These are phyloP conservation scores for Echinarachnius parma DNA, from an alignment of 53 echinoderm and acorn worm genomes.

Conservation along the genomic window DNA sequence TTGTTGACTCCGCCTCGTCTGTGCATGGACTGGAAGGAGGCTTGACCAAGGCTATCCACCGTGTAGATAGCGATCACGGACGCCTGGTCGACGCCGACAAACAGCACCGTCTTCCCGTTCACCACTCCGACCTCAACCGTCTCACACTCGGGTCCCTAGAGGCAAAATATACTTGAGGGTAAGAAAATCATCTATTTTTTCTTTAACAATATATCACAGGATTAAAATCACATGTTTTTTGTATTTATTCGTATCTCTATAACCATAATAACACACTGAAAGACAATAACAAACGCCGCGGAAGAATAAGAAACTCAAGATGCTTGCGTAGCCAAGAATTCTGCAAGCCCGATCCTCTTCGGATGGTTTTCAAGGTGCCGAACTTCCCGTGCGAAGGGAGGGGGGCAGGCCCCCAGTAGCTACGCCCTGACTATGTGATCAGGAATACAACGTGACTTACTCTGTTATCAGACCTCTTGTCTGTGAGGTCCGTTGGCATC, in stretches of 20 bases:
- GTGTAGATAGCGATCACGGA: slow-evolving; percentile 72
- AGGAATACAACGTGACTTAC: slow-evolving; percentile 38
- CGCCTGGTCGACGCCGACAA: slow-evolving; percentile 68
- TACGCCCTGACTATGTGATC: no score
- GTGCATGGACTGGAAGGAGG: slow-evolving; percentile 63
- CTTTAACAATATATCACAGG: no score
- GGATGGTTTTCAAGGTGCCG: no score
- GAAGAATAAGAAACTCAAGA: no score
- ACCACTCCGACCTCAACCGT: slow-evolving; percentile 57
- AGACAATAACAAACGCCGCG: background rate
- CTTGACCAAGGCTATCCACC: slow-evolving; percentile 17
- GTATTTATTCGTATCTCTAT: no score
- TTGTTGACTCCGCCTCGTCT: slow-evolving; percentile 49
- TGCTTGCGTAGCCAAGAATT: no score
- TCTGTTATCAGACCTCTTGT: slow-evolving; percentile 54
- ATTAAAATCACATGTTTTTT: no score
- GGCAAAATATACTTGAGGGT: no score
- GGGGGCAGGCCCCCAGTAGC: no score
- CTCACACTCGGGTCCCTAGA: slow-evolving; percentile 80
- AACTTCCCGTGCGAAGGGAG: no score
- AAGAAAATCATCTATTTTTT: no score
- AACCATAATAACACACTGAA: background rate
- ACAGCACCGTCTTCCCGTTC: slow-evolving; percentile 60
- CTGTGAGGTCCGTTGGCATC: slow-evolving; percentile 33
- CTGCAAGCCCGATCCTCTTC: no score